A percentile compares a stretch with the other conserved stretches of the same genome.
Conservation (phyloP, 1,140 invertebrate genomes). For the Drosophila insularis region DNA sequence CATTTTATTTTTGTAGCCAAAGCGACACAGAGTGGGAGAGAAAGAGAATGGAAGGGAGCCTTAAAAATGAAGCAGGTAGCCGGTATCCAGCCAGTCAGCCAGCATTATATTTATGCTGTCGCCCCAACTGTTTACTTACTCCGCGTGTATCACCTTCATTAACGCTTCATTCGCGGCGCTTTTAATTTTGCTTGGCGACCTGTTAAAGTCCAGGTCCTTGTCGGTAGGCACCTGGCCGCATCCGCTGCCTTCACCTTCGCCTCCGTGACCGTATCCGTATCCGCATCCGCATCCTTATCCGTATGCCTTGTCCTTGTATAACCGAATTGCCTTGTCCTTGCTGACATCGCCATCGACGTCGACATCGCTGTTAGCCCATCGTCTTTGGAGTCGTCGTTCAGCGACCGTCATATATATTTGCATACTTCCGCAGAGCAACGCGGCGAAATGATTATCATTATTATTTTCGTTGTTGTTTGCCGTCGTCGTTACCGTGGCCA, state of each 20-base stretch:
- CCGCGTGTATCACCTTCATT: constrained; percentile 58
- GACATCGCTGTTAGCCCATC: constrained; percentile 1
- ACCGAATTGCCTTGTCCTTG: constrained; percentile 8
- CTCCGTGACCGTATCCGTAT: constrained; percentile 4
- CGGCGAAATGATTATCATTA: constrained; percentile 79
- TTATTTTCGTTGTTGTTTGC: constrained; percentile 79
- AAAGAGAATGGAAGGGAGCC: constrained; percentile 15
- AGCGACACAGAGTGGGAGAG: constrained; percentile 38
- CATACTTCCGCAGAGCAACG: constrained; percentile 74
- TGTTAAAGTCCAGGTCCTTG: constrained; percentile 49
- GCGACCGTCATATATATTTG: constrained; percentile 72
- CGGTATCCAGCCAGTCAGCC: neutral
- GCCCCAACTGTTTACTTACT: constrained; percentile 57
- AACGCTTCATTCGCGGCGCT: constrained; percentile 68
- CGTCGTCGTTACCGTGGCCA: constrained; percentile 73
- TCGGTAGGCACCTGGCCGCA: constrained; percentile 29
- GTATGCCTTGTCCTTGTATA: constrained; percentile 13
- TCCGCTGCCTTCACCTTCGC: constrained; percentile 27
- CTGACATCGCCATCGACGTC: constrained; percentile 15
- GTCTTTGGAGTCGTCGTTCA: neutral
- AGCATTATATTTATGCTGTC: constrained; percentile 55
- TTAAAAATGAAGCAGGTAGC: neutral
- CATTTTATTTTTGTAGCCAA: constrained; percentile 54
- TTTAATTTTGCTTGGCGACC: constrained; percentile 54
- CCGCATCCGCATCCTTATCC: constrained; percentile 38